These are phyloP conservation scores for Rhegmatorhina hoffmannsi DNA, from an alignment of 2,113 vertebrate genomes.

Conservation along the genomic window DNA sequence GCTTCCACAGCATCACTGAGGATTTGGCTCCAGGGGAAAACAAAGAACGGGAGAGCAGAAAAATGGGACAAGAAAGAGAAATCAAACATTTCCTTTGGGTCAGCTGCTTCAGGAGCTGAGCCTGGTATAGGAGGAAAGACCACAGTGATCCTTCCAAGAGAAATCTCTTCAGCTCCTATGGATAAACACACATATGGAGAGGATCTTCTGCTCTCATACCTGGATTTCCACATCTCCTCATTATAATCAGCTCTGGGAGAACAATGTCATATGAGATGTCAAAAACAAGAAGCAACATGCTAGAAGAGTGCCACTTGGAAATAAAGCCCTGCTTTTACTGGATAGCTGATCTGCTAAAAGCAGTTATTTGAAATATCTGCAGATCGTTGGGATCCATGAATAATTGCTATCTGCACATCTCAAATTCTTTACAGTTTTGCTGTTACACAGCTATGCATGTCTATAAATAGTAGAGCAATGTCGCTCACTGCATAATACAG, in stretches of 20 bases:
- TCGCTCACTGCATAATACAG: slow-evolving; percentile 81
- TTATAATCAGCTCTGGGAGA: slow-evolving; percentile 2
- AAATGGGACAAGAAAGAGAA: background rate
- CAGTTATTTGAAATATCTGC: slow-evolving; percentile 77
- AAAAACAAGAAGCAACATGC: slow-evolving; percentile 62
- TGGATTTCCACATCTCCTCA: background rate
- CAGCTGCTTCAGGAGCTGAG: background rate
- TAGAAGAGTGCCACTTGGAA: slow-evolving; percentile 67
- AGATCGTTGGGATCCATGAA: slow-evolving; percentile 69
- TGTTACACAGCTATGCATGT: slow-evolving; percentile 69
- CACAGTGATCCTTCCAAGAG: background rate
- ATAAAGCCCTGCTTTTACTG: slow-evolving; percentile 71
- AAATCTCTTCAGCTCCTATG: background rate
- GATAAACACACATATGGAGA: background rate
- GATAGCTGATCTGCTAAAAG: slow-evolving; percentile 72
- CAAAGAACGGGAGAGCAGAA: background rate
- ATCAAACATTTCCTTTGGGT: background rate
- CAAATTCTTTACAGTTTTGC: slow-evolving; percentile 77
- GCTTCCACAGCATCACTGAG: background rate
- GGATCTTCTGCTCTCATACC: background rate
- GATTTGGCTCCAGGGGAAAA: background rate
- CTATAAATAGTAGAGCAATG: slow-evolving; percentile 80
- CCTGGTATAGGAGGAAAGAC: background rate
- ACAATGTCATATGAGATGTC: slow-evolving; percentile 55
- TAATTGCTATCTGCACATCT: slow-evolving; percentile 79